These are phyloP conservation scores for Blomia tropicalis DNA, from an alignment of 2,888 invertebrate species.

Conservation along the genomic window DNA sequence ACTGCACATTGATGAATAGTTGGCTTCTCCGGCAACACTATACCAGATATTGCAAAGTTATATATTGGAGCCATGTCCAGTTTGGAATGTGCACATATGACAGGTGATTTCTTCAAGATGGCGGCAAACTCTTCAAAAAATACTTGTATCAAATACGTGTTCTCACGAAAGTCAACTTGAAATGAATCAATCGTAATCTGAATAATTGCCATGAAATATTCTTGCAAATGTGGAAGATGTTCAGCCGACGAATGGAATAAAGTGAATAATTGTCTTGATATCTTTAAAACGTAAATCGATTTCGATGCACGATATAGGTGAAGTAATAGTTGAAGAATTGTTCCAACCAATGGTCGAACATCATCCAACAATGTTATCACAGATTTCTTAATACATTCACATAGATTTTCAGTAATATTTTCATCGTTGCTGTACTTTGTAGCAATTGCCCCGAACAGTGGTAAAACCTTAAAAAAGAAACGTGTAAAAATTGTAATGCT, in stretches of 20 bases:
- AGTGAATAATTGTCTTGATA: constrained; percentile 48
- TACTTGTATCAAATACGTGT: constrained; percentile 53
- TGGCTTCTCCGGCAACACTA: constrained; percentile 46
- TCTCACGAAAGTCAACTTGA: constrained; percentile 40
- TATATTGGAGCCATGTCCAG: constrained; percentile 17
- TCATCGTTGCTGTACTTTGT: constrained; percentile 23
- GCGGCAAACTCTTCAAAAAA: constrained; percentile 49
- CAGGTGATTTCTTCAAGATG: constrained; percentile 50
- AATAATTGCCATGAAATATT: constrained; percentile 35
- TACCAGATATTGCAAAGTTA: constrained; percentile 44
- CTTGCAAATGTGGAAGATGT: constrained; percentile 35
- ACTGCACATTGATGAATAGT: constrained; percentile 46
- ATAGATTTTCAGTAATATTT: constrained; percentile 46
- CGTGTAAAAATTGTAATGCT: too few relatives aligned
- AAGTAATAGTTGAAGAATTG: constrained; percentile 51
- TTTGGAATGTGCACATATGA: constrained; percentile 35
- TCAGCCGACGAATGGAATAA: constrained; percentile 34
- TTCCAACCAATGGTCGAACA: constrained; percentile 49
- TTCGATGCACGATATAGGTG: constrained; percentile 52
- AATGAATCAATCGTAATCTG: constrained; percentile 32
- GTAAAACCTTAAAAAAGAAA: constrained; percentile 20
- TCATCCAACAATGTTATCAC: constrained; percentile 54
- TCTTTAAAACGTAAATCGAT: constrained; percentile 52
- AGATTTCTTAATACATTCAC: constrained; percentile 55
- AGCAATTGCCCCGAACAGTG: constrained; percentile 20